A percentile compares a stretch with the other conserved stretches of the same genome.
Conservation (phyloP, 2,113 vertebrate species). For the Tachuris rubrigastra region DNA sequence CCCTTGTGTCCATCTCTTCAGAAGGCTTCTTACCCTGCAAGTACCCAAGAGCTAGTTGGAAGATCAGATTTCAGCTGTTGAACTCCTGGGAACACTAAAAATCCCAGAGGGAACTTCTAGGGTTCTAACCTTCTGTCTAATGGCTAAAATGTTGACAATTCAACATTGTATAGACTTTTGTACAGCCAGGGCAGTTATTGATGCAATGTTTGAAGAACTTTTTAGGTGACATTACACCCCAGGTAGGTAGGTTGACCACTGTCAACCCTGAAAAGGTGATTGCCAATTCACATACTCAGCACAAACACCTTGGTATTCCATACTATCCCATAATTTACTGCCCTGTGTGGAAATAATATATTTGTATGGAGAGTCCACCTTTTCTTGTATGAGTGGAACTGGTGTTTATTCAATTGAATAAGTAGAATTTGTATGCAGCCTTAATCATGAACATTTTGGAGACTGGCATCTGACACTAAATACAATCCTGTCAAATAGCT, state of each 20-base stretch:
- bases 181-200: neutral
- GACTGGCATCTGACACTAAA: slow-evolving; percentile 51
- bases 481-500: slow-evolving; percentile 63
- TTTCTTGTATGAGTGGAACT: neutral
- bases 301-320: neutral
- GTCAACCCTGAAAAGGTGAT: neutral
- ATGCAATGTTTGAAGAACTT: neutral
- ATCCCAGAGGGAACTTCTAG: neutral
- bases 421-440: slow-evolving; percentile 62
- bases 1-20: neutral
- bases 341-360: neutral
- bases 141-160: neutral
- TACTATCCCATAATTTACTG: neutral
- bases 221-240: neutral
- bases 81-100: neutral
- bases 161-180: neutral
- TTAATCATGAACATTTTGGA: slow-evolving; percentile 58
- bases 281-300: neutral
- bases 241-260: neutral
- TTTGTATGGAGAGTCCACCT: neutral
- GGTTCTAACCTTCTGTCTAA: neutral
- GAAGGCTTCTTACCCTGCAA: neutral
- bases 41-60: neutral
- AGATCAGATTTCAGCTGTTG: neutral
- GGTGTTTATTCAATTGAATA: slow-evolving; percentile 56